Evolutionary conservation across 2,888 invertebrate genomes (phyloP), one percentile per base, ranked within the genome.

Genomic region (Hypsopygia costalis): DNA sequence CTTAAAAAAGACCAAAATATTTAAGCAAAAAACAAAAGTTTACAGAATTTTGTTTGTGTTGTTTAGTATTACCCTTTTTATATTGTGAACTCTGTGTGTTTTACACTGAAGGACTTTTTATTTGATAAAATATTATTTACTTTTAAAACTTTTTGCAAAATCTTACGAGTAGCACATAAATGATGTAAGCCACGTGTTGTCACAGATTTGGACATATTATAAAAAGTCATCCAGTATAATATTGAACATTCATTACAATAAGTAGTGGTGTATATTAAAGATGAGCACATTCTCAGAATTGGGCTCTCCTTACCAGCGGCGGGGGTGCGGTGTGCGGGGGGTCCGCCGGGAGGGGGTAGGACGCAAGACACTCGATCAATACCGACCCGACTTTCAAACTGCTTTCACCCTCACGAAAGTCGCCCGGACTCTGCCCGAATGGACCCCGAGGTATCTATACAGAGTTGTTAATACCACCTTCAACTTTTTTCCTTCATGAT

Each of bases 341-440:
- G 54, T 55, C 55, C 53, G 46, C 55, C 58, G 53, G 56, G 59
- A 62, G 53, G 57, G 64, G 68, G 68, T 61, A 25, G 25, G 25
- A 25, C 71, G 79, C 65, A 87, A 87, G 86, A 85, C 85, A 86
- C 85, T 85, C 85, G 88, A 88, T 88, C 88, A 86, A 88, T 88
- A 88, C 87, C 77, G 80, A 78, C 83, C 83, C 86, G 87, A 88
- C 88, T 88, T 88, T 88, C 88, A 87, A 88, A 88, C 87, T 86
- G 88, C 85, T 88, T 88, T 88, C 86, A 81, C 86, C 88, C 87
- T 87, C 83, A 82, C 81, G 87, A 88, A 88, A 88, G 87, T 87
- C 83, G 85, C 76, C 75, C 85, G 83, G 78, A 78, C 82, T 78
- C 76, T 65, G 69, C 74, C 72, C 76, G 69, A 70, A 65, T 72